Conservation (phyloP, 2,797 vertebrate genomes). For the Aldrovandia affinis region DNA sequence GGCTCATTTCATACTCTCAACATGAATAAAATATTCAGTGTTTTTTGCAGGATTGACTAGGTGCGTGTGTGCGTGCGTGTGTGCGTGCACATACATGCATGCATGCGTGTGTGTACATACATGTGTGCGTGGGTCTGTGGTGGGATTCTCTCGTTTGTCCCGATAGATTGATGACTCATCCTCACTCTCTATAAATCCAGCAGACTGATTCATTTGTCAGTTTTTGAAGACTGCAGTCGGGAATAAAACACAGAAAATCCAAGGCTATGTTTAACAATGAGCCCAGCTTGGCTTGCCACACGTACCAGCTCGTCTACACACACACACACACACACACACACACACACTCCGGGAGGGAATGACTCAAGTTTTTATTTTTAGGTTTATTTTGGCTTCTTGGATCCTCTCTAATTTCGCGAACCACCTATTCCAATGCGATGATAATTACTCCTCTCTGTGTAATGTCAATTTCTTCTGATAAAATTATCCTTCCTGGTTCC, state of each 20-base stretch:
- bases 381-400: conserved; percentile 20
- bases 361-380: conserved; percentile 35
- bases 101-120: background rate
- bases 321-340: conserved; percentile 32
- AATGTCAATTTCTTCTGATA: conserved; percentile 33
- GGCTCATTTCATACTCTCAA: conserved; percentile 61
- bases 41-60: conserved; percentile 63
- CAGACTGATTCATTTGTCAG: conserved; percentile 43
- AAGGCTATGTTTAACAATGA: conserved; percentile 38
- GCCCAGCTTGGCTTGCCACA: conserved; percentile 28
- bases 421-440: conserved; percentile 44
- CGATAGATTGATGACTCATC: conserved; percentile 22
- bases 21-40: conserved; percentile 73
- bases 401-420: conserved; percentile 5
- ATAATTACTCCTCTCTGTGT: conserved; percentile 39
- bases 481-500: background rate
- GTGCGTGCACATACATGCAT: conserved; percentile 30
- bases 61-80: background rate
- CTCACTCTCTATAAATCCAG: conserved; percentile 20
- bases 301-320: conserved; percentile 44
- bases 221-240: background rate
- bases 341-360: too few relatives aligned
- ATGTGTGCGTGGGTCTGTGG: background rate
- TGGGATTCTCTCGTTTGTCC: background rate
- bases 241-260: conserved; percentile 40